phyloP scores from a whole-genome alignment of 2,888 invertebrate genomes.

The Actias luna region DNA sequence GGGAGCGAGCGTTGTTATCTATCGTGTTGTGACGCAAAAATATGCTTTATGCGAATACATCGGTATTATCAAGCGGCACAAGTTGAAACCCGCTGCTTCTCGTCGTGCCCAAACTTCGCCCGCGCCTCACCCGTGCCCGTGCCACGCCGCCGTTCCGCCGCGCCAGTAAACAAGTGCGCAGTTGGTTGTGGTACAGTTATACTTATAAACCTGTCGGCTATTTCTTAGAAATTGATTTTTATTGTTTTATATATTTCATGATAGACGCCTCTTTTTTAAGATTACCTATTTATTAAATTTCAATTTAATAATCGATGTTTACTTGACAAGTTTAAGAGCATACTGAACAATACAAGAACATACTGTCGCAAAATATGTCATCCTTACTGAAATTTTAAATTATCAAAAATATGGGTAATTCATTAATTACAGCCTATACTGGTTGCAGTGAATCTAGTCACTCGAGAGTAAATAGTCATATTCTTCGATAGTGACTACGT shows the following conservation, averaged over 20 bases:
- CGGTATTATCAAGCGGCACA: slow-evolving; percentile 32
- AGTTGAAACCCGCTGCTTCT: slow-evolving; percentile 18
- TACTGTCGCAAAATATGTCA: background rate
- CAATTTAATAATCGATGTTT: background rate
- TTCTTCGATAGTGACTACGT: slow-evolving; percentile 41
- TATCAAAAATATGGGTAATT: background rate
- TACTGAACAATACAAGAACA: no score
- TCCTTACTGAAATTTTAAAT: background rate
- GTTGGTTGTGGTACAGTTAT: background rate
- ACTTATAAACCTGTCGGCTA: slow-evolving; percentile 12
- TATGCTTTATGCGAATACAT: slow-evolving; percentile 26
- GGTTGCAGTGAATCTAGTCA: slow-evolving; percentile 12
- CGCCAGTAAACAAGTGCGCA: slow-evolving; percentile 12
- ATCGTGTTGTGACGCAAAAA: slow-evolving; percentile 43
- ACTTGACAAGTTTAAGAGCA: background rate
- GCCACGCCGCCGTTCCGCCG: slow-evolving; percentile 10
- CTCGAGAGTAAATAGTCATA: slow-evolving; percentile 56
- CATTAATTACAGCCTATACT: background rate
- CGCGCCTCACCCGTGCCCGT: background rate
- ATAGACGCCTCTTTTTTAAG: background rate
- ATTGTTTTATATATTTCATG: background rate
- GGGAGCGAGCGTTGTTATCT: slow-evolving; percentile 25
- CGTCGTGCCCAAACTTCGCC: slow-evolving; percentile 11
- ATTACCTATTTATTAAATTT: background rate
- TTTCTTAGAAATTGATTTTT: slow-evolving; percentile 9